A percentile compares a stretch with the other conserved stretches of the same genome.
These are phyloP conservation scores for Leiothrix lutea DNA, from an alignment of 2,113 vertebrate genomes.

Conservation along the genomic window DNA sequence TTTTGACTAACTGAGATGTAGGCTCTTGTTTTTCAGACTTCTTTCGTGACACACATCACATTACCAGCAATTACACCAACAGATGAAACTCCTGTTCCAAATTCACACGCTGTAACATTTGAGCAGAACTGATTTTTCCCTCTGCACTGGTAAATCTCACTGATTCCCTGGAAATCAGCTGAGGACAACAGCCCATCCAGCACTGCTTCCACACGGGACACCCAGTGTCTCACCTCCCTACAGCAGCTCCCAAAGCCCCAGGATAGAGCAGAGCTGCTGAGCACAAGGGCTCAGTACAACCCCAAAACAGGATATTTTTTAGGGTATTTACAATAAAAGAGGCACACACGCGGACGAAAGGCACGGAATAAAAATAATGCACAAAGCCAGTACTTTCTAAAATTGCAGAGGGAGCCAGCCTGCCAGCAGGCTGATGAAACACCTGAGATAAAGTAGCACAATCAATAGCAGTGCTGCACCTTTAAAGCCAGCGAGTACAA, in stretches of 20 bases:
- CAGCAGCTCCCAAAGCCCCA: not conserved
- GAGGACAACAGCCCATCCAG: not conserved
- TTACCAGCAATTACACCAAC: not conserved
- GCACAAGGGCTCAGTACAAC: rapidly evolving
- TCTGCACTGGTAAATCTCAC: not conserved
- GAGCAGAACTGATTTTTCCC: not conserved
- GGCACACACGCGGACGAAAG: not conserved
- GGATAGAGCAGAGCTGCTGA: not conserved
- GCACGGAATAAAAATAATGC: not conserved
- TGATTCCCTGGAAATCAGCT: not conserved
- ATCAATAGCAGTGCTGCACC: slow-evolving; percentile 38
- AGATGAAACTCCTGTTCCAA: not conserved
- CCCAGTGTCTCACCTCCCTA: not conserved
- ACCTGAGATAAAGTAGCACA: slow-evolving; percentile 47
- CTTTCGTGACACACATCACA: not conserved
- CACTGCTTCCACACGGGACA: not conserved
- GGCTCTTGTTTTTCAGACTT: not conserved
- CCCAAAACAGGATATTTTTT: rapidly evolving
- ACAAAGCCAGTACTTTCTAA: not conserved
- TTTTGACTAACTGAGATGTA: not conserved
- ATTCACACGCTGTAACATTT: not conserved
- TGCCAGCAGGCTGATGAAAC: slow-evolving; percentile 43
- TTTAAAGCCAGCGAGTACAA: slow-evolving; percentile 32
- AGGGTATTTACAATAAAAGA: not conserved
- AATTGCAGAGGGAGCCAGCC: not conserved